Percentiles rank a stretch among this genome's conserved stretches.
Evolutionary conservation across 2,113 vertebrate species (phyloP).

Genomic region (Platichthys flesus): DNA sequence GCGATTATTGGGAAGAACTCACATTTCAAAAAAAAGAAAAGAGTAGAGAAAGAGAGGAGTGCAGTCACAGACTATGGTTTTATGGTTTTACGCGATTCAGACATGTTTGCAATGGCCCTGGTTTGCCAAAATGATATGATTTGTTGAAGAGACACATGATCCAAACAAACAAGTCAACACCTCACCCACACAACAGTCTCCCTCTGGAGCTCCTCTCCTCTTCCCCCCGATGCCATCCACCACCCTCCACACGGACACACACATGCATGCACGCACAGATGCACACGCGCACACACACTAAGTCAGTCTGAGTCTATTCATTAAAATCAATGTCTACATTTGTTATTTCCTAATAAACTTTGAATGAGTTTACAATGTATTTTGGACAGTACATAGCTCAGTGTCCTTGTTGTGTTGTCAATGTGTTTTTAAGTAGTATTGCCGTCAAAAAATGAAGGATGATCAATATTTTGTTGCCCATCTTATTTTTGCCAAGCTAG

Average conservation of each 20-base stretch:
- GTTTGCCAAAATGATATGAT: constrained; percentile 58
- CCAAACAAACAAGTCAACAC: constrained; percentile 76
- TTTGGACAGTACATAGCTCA: constrained; percentile 16
- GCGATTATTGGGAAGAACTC: constrained; percentile 8
- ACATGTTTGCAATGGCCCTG: constrained; percentile 35
- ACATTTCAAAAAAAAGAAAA: neutral
- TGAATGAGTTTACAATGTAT: constrained; percentile 24
- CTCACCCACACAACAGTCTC: constrained; percentile 78
- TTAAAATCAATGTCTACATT: constrained; percentile 2
- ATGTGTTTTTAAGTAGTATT: constrained; percentile 47
- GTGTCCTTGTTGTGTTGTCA: constrained; percentile 29
- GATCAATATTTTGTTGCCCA: constrained; percentile 33
- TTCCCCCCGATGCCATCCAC: constrained; percentile 59
- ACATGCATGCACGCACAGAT: neutral
- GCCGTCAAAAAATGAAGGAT: constrained; percentile 11
- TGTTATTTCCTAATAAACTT: constrained; percentile 24
- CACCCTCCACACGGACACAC: constrained; percentile 17
- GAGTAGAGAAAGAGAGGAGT: neutral
- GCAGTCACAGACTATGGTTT: constrained; percentile 40
- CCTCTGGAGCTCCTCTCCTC: constrained; percentile 61
- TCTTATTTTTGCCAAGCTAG: constrained; percentile 33
- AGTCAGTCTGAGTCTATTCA: constrained; percentile 6
- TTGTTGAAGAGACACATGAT: constrained; percentile 68
- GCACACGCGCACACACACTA: neutral
- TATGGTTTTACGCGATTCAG: constrained; percentile 51